Evolutionary conservation across 2,888 invertebrate genomes (phyloP), one percentile per base, ranked within the genome.

Genomic region (Periphyllus acericola): DNA sequence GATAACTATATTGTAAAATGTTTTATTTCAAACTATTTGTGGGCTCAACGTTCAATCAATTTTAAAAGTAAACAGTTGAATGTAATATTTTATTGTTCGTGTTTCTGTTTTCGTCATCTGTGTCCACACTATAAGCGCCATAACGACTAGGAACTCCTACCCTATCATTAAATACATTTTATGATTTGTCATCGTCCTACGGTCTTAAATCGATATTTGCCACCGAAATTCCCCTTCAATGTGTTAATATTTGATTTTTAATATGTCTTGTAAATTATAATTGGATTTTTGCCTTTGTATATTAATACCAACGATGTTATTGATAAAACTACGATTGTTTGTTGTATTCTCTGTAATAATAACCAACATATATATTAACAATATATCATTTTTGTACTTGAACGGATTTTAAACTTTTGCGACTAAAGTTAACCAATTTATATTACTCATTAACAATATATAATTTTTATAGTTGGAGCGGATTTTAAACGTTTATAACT

Each of bases 151-250:
- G 36, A 60, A 79, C 55, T n/a, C n/a, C n/a, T 71, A 71, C 82
- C 72, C 82, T 72, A 72, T 82, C 52, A 72, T 82, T 82, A 72
- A 52, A 34, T 34, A 52, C 11, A 21, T 82, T 68, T 81, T 82
- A 52, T n/a, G 82, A 72, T 82, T 82, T 72, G 72, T 82, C 82
- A 82, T 82, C 71, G 71, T 82, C 17, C 9, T 32, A 55, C 46
- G 32, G 68, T 46, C 71, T 82, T 32, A 29, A 71, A 82, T 82
- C 72, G 72, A 82, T 82, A 82, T 25, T 32, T 68, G 55, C 34
- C 25, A 79, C 78, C 21, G 25, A 34, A 80, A 36, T 36, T 79
- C 60, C 79, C 79, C 79, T 79, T 25, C n/a, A 9, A n/a, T 60
- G 34, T 60, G 34, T 79, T 79, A 60, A 79, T 60, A 79, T 79